Evolutionary conservation across 2,888 invertebrate genomes (phyloP).

Genomic region (Drosophila engyochracea): DNA sequence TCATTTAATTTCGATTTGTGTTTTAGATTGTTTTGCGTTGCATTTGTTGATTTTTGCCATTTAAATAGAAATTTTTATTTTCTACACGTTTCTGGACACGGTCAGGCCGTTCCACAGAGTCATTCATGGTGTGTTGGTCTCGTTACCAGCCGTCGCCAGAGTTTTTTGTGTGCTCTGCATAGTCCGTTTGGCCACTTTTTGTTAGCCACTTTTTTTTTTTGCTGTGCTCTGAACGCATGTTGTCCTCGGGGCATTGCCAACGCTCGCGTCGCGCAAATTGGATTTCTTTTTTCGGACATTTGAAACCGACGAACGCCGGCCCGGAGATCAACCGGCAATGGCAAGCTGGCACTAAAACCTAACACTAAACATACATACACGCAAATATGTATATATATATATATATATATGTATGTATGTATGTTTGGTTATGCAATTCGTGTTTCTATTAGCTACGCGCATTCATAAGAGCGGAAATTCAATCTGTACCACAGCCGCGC

Average conservation of each 20-base stretch:
- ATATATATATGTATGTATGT: neutral
- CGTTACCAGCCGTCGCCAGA: slow-evolving; percentile 51
- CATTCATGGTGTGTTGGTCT: slow-evolving; percentile 24
- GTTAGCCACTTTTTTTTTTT: slow-evolving; percentile 24
- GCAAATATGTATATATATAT: neutral
- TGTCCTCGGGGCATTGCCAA: slow-evolving; percentile 72
- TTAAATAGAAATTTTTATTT: slow-evolving; percentile 81
- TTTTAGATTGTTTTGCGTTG: slow-evolving; percentile 83
- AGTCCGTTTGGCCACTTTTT: slow-evolving; percentile 17
- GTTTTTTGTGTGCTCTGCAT: slow-evolving; percentile 44
- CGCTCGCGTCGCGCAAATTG: slow-evolving; percentile 71
- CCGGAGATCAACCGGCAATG: slow-evolving; percentile 39
- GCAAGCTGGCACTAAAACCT: slow-evolving; percentile 41
- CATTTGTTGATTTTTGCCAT: slow-evolving; percentile 81
- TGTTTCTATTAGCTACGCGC: slow-evolving; percentile 75
- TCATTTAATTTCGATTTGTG: slow-evolving; percentile 84
- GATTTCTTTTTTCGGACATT: slow-evolving; percentile 77
- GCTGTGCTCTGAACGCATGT: slow-evolving; percentile 66
- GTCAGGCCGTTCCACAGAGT: slow-evolving; percentile 26
- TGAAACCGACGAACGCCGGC: slow-evolving; percentile 63
- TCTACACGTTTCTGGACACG: slow-evolving; percentile 72
- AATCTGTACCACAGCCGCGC: slow-evolving; percentile 61
- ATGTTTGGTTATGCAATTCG: slow-evolving; percentile 2
- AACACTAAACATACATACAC: slow-evolving; percentile 24
- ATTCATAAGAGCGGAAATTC: slow-evolving; percentile 75